Evolutionary conservation across 2,797 vertebrate species (phyloP).

Genomic region (Lepus oiostolus): DNA sequence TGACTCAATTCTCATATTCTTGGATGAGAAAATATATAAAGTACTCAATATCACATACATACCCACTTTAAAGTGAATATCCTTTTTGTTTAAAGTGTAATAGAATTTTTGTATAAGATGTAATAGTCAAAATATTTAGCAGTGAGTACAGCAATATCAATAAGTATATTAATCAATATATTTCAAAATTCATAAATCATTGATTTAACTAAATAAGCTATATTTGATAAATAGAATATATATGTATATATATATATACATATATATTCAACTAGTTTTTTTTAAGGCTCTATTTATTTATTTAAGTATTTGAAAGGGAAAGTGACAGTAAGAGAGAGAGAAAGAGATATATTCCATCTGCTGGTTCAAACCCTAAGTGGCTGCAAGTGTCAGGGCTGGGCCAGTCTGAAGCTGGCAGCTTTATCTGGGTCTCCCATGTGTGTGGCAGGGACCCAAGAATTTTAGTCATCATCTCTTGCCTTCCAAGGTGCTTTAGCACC

Average conservation of each 20-base stretch:
- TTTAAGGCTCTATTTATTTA: background rate
- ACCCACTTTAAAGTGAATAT: background rate
- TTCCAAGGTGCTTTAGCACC: too few relatives aligned
- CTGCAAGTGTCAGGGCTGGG: too few relatives aligned
- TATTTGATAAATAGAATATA: background rate
- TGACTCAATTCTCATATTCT: background rate
- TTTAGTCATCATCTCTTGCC: too few relatives aligned
- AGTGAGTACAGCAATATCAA: background rate
- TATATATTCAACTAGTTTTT: background rate
- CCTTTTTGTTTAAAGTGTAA: background rate
- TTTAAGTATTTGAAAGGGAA: too few relatives aligned
- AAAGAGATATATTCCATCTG: too few relatives aligned
- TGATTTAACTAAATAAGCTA: background rate
- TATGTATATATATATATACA: background rate
- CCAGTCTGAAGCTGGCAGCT: too few relatives aligned
- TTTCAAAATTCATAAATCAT: background rate
- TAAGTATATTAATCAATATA: background rate
- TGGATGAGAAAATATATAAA: background rate
- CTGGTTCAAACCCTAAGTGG: too few relatives aligned
- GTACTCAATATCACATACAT: background rate
- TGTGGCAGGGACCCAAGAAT: too few relatives aligned
- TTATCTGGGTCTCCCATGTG: too few relatives aligned
- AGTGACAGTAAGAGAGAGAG: too few relatives aligned
- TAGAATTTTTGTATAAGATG: background rate
- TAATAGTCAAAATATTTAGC: background rate